phyloP scores from a whole-genome alignment of 2,797 vertebrate genomes.

The Scarus forsteni region DNA sequence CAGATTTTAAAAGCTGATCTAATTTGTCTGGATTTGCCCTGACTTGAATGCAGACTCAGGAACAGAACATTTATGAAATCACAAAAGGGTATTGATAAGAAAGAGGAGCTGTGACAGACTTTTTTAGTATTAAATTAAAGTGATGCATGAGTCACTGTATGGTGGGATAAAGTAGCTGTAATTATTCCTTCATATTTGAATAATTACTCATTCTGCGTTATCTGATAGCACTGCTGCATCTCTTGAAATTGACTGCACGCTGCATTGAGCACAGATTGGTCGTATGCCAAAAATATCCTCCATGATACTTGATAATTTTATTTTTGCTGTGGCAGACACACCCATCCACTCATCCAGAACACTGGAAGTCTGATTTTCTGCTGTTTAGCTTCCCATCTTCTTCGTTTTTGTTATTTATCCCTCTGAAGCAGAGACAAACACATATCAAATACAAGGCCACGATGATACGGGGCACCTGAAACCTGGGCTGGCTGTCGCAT shows the following conservation, averaged over 20 bases:
- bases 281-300: slow-evolving; percentile 35
- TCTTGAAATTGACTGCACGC: background rate
- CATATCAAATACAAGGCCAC: background rate
- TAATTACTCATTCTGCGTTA: slow-evolving; percentile 22
- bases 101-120: background rate
- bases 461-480: slow-evolving; percentile 32
- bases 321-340: slow-evolving; percentile 9
- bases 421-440: slow-evolving; percentile 6
- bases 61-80: background rate
- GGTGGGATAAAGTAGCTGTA: background rate
- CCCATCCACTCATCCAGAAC: slow-evolving; percentile 1
- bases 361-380: background rate
- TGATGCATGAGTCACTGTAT: background rate
- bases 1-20: slow-evolving; percentile 42
- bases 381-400: background rate
- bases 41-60: slow-evolving; percentile 38
- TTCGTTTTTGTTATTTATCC: background rate
- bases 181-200: slow-evolving; percentile 17
- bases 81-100: background rate
- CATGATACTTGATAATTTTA: slow-evolving; percentile 22
- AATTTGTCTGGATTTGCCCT: slow-evolving; percentile 44
- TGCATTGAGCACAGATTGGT: slow-evolving; percentile 5
- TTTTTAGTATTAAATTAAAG: slow-evolving; percentile 3
- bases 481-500: slow-evolving; percentile 43
- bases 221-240: slow-evolving; percentile 12